phyloP scores from a whole-genome alignment of 2,113 vertebrate genomes.

The Odocoileus hemionus region DNA sequence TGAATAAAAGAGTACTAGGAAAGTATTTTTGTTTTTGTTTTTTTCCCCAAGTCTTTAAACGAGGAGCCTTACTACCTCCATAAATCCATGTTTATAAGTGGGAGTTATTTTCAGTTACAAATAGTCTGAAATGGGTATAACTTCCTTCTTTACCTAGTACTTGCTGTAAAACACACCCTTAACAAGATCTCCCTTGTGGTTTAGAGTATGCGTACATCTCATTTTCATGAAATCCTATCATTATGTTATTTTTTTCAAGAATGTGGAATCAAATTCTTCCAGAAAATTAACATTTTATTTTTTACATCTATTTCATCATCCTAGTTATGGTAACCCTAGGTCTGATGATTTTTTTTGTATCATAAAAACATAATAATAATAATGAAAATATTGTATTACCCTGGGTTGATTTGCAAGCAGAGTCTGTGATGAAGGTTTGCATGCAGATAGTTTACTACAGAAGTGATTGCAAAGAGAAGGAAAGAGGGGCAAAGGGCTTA shows the following conservation, averaged over 20 bases:
- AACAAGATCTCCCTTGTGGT: neutral
- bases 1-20: neutral
- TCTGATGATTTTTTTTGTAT: neutral
- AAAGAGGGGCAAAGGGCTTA: neutral
- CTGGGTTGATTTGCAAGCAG: neutral
- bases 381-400: neutral
- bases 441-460: neutral
- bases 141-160: neutral
- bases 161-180: neutral
- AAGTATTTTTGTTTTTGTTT: neutral
- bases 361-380: neutral
- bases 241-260: constrained; percentile 12
- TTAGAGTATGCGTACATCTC: neutral
- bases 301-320: neutral
- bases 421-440: neutral
- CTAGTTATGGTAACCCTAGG: neutral
- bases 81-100: neutral
- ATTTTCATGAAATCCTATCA: neutral
- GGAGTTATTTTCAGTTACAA: neutral
- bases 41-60: neutral
- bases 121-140: neutral
- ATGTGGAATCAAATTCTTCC: neutral
- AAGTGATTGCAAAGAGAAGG: neutral
- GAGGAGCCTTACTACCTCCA: neutral
- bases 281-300: neutral